Evolutionary conservation across 1,140 invertebrate genomes (phyloP).

Genomic region (Hypothenemus hampei): DNA sequence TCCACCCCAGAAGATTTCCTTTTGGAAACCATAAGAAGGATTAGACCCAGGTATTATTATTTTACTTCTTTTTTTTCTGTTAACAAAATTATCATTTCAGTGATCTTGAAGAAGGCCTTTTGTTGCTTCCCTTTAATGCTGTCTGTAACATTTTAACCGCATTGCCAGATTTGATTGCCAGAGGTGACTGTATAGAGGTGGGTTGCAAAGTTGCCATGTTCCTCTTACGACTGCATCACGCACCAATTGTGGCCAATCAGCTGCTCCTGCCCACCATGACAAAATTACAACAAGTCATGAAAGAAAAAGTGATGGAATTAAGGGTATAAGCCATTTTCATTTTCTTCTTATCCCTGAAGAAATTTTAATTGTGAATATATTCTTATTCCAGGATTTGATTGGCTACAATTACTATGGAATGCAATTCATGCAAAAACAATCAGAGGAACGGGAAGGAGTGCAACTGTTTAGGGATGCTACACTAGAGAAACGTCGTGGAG

Average conservation of each 20-base stretch:
- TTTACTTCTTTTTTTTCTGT: neutral
- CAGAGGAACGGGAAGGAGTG: constrained; percentile 77
- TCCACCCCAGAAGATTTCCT: constrained; percentile 73
- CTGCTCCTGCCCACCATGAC: constrained; percentile 65
- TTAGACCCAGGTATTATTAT: constrained; percentile 62
- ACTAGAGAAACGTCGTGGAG: constrained; percentile 57
- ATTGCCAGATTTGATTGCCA: constrained; percentile 61
- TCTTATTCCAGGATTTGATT: constrained; percentile 63
- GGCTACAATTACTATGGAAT: constrained; percentile 86
- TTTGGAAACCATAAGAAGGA: constrained; percentile 68
- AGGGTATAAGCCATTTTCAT: constrained; percentile 52
- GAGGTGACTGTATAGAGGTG: constrained; percentile 69
- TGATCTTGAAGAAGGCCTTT: constrained; percentile 84
- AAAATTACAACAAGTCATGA: constrained; percentile 57
- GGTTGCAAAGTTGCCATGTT: constrained; percentile 70
- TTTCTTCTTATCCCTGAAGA: neutral
- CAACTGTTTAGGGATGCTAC: constrained; percentile 80
- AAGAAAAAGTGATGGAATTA: constrained; percentile 55
- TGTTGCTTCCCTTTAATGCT: constrained; percentile 78
- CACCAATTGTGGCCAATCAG: constrained; percentile 68
- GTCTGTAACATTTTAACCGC: constrained; percentile 74
- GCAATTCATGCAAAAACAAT: constrained; percentile 65
- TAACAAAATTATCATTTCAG: constrained; percentile 47
- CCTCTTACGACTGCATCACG: constrained; percentile 79
- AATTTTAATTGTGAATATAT: neutral